Percentiles rank a stretch among this genome's conserved stretches.
Conservation (phyloP, 1,140 invertebrate species). For the Dendroctonus ponderosae region DNA sequence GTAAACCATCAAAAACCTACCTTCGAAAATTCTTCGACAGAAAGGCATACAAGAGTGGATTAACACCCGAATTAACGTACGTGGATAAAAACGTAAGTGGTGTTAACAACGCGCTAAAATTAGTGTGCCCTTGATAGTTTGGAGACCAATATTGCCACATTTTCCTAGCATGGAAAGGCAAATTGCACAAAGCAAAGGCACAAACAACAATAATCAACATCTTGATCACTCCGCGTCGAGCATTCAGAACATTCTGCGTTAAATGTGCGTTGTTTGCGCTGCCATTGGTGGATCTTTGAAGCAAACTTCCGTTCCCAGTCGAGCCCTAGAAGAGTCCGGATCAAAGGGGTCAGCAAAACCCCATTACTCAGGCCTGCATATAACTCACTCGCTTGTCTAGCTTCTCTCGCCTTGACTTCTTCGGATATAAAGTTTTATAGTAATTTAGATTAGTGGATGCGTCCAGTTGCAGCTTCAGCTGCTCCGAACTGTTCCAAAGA, state of each 20-base stretch:
- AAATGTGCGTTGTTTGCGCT: slow-evolving; percentile 4
- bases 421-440: slow-evolving; percentile 3
- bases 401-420: background rate
- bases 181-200: slow-evolving; percentile 80
- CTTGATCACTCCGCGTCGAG: slow-evolving; percentile 70
- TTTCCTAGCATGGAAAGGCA: slow-evolving; percentile 80
- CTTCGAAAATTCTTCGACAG: slow-evolving; percentile 73
- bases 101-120: slow-evolving; percentile 71
- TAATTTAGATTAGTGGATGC: slow-evolving; percentile 37
- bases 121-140: slow-evolving; percentile 44
- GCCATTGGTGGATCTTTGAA: background rate
- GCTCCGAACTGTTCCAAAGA: slow-evolving; percentile 67
- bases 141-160: slow-evolving; percentile 70
- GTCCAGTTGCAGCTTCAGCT: slow-evolving; percentile 55
- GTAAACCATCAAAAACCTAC: slow-evolving; percentile 30
- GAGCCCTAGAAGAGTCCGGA: too few relatives aligned
- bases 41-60: slow-evolving; percentile 82
- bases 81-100: slow-evolving; percentile 80
- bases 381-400: slow-evolving; percentile 3
- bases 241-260: slow-evolving; percentile 63
- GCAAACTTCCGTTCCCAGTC: background rate
- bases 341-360: background rate
- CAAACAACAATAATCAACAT: slow-evolving; percentile 73
- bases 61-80: slow-evolving; percentile 82
- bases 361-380: background rate